These are phyloP conservation scores for Sepioteuthis lessoniana DNA, from an alignment of 2,888 invertebrate species.

Conservation along the genomic window DNA sequence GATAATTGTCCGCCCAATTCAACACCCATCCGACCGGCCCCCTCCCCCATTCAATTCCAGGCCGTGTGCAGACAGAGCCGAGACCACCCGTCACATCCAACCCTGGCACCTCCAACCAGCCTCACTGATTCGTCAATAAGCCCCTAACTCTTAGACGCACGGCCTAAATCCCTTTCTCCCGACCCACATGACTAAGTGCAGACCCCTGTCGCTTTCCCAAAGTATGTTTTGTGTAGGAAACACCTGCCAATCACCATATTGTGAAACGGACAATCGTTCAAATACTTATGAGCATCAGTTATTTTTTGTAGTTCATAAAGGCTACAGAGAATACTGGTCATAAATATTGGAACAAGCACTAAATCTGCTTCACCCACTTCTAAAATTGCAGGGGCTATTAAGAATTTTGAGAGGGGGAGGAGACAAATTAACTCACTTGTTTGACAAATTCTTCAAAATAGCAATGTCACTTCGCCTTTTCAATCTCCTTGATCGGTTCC, in stretches of 20 bases:
- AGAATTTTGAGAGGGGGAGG: too few relatives aligned
- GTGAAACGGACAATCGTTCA: neutral
- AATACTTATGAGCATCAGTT: too few relatives aligned
- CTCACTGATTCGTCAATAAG: slow-evolving; percentile 17
- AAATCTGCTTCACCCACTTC: too few relatives aligned
- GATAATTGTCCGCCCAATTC: neutral
- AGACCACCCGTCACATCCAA: neutral
- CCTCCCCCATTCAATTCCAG: neutral
- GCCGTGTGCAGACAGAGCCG: neutral
- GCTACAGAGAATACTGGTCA: too few relatives aligned
- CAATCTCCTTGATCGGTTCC: too few relatives aligned
- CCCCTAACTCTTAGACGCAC: neutral
- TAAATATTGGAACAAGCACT: too few relatives aligned
- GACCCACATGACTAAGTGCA: neutral
- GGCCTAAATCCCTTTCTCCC: neutral
- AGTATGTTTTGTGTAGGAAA: neutral
- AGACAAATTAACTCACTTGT: too few relatives aligned
- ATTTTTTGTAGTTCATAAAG: too few relatives aligned
- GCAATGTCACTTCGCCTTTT: too few relatives aligned
- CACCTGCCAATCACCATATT: neutral
- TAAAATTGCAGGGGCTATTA: too few relatives aligned
- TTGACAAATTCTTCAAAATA: too few relatives aligned
- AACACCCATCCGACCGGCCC: neutral
- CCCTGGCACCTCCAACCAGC: too few relatives aligned
- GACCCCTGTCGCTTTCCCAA: neutral